Conservation (phyloP, 2,113 vertebrate genomes). For the Cichladusa arquata region DNA sequence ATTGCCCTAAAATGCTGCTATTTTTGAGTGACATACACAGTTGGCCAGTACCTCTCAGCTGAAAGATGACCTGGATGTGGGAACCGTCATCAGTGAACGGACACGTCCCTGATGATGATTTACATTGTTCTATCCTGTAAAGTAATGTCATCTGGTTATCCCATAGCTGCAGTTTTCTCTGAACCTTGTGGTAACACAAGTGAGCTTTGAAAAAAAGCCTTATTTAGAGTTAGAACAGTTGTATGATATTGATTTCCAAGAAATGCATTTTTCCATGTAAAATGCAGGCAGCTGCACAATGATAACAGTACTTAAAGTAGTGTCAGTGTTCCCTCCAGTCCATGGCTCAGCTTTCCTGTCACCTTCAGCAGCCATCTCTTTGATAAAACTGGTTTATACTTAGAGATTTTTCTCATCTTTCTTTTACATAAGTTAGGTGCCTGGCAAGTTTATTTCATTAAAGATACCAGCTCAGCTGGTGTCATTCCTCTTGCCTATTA, state of each 20-base stretch:
- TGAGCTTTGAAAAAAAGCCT: not conserved
- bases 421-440: not conserved
- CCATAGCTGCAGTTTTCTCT: not conserved
- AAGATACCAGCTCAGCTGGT: not conserved
- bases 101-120: not conserved
- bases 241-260: not conserved
- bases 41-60: not conserved
- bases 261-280: not conserved
- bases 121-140: not conserved
- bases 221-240: not conserved
- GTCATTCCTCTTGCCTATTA: not conserved
- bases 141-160: not conserved
- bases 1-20: not conserved
- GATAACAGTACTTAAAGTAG: not conserved
- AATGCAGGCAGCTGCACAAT: not conserved
- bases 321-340: not conserved
- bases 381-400: not conserved
- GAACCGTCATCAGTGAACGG: fast-evolving
- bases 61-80: not conserved
- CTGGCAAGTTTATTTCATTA: not conserved
- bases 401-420: not conserved
- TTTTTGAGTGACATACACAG: not conserved
- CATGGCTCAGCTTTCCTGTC: not conserved
- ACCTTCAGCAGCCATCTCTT: not conserved
- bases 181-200: not conserved